phyloP scores from a whole-genome alignment of 2,797 vertebrate species.

The Lindbergichthys nudifrons region DNA sequence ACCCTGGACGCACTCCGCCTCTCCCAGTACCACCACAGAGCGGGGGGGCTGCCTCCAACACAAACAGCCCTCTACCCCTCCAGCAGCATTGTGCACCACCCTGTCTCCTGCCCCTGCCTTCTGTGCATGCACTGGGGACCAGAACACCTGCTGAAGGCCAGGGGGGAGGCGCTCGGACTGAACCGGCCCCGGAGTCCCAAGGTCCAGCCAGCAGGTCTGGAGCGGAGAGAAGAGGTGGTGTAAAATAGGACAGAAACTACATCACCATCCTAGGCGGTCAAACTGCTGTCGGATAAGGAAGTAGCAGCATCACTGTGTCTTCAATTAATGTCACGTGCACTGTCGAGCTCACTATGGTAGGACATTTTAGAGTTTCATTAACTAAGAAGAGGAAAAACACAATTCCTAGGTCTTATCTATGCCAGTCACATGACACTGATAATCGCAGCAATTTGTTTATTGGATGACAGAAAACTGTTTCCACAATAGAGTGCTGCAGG shows the following conservation, averaged over 20 bases:
- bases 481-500: no score
- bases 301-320: neutral
- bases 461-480: neutral
- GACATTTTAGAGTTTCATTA: neutral
- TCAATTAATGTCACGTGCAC: neutral
- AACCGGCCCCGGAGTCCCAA: conserved; percentile 56
- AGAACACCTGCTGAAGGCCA: conserved; percentile 74
- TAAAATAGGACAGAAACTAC: conserved; percentile 12
- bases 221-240: conserved; percentile 63
- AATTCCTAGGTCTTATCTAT: neutral
- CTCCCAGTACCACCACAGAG: conserved; percentile 70
- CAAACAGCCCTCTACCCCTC: conserved; percentile 63
- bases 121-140: conserved; percentile 78
- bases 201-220: conserved; percentile 52
- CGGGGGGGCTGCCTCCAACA: conserved; percentile 61
- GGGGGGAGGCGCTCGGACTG: conserved; percentile 59
- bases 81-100: conserved; percentile 68
- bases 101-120: conserved; percentile 64
- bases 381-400: neutral
- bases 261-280: neutral
- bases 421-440: neutral
- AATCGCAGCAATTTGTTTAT: neutral
- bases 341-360: neutral
- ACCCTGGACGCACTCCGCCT: conserved; percentile 68
- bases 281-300: conserved; percentile 5